These are phyloP conservation scores for Sylvia atricapilla DNA, from an alignment of 2,113 vertebrate species.

Conservation along the genomic window DNA sequence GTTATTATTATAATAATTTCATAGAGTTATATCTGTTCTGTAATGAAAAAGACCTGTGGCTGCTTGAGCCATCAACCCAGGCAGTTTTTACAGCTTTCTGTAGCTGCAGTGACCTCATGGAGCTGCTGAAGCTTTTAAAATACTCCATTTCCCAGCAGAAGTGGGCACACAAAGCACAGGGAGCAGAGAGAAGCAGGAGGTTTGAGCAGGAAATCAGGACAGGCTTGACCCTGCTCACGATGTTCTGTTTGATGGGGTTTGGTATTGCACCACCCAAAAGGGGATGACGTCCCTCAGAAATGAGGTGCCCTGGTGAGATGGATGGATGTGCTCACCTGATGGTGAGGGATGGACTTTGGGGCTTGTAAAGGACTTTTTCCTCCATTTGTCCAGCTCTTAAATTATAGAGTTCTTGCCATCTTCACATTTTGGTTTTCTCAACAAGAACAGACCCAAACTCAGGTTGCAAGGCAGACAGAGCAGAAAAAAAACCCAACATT, in stretches of 20 bases:
- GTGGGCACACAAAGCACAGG: not conserved
- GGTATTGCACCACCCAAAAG: not conserved
- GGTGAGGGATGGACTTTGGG: not conserved
- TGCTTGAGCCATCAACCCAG: conserved; percentile 28
- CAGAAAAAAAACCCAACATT: not conserved
- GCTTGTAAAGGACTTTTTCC: not conserved
- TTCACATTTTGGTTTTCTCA: not conserved
- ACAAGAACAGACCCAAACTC: not conserved
- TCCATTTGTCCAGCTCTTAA: not conserved
- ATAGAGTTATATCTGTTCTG: conserved; percentile 63
- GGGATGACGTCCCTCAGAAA: not conserved
- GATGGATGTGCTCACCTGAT: not conserved
- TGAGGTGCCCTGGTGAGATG: not conserved
- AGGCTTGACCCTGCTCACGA: not conserved
- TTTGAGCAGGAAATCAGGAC: not conserved
- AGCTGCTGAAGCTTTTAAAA: conserved; percentile 20
- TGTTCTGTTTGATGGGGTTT: fast-evolving
- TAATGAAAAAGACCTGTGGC: conserved; percentile 72
- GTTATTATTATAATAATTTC: conserved; percentile 69
- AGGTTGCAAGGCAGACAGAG: not conserved
- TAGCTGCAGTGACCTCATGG: conserved; percentile 41
- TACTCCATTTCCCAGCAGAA: not conserved
- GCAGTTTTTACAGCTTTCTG: conserved; percentile 37
- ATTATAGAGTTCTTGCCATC: not conserved
- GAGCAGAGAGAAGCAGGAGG: not conserved